phyloP scores from a whole-genome alignment of 1,140 invertebrate species.

The Trypoxylus dichotomus region DNA sequence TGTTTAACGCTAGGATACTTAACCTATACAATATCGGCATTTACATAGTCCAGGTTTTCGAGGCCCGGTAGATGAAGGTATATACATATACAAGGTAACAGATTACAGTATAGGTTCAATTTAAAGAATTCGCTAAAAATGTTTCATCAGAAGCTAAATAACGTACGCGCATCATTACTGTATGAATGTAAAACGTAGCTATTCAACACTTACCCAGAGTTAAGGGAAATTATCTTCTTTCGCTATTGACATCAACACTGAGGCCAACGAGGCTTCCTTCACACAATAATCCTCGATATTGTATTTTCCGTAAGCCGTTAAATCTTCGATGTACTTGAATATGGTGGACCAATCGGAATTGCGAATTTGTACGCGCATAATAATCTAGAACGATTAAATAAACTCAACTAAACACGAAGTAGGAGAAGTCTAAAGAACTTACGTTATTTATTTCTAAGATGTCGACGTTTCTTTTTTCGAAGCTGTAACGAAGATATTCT shows the following conservation, averaged over 20 bases:
- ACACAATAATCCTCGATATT: conserved; percentile 68
- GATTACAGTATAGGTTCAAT: no score
- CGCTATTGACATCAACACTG: conserved; percentile 25
- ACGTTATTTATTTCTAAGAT: conserved; percentile 17
- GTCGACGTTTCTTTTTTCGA: background rate
- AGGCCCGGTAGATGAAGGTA: no score
- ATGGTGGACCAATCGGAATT: conserved; percentile 32
- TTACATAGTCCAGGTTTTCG: no score
- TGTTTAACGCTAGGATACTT: no score
- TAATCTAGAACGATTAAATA: conserved; percentile 7
- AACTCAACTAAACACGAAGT: background rate
- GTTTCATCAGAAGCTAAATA: no score
- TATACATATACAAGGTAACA: no score
- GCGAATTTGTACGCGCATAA: conserved; percentile 29
- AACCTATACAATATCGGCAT: no score
- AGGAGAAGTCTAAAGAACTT: background rate
- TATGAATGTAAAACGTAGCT: no score
- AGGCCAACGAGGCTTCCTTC: conserved; percentile 26
- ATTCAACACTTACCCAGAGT: no score
- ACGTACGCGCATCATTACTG: no score
- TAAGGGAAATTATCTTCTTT: background rate
- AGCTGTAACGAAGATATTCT: background rate
- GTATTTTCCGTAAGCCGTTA: conserved; percentile 48
- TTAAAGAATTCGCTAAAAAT: no score
- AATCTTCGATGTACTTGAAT: conserved; percentile 31